Percentiles rank a stretch among this genome's conserved stretches.
Evolutionary conservation across 2,113 vertebrate genomes (phyloP).

Genomic region (Alligator mississippiensis): DNA sequence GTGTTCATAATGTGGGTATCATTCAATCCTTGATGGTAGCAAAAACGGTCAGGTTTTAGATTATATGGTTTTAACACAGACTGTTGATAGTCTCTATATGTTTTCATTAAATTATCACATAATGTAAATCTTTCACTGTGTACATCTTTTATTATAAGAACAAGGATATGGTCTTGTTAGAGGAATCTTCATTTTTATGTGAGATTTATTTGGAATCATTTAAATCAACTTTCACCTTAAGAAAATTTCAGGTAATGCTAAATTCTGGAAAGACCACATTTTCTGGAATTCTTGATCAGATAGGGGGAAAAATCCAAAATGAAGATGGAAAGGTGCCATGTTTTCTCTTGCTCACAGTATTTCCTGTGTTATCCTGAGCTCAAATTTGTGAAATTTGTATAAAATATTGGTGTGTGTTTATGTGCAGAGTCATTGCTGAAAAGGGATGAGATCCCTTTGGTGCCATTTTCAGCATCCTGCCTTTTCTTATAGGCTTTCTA

Average conservation of each 20-base stretch:
- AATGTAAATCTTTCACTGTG: background rate
- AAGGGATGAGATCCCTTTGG: constrained; percentile 40
- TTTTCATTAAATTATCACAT: background rate
- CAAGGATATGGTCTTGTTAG: rapidly evolving
- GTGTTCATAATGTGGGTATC: constrained; percentile 1
- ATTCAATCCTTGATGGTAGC: constrained; percentile 30
- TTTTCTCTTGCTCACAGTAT: background rate
- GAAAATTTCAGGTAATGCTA: background rate
- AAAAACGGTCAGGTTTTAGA: background rate
- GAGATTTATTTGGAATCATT: constrained; percentile 14
- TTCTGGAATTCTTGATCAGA: background rate
- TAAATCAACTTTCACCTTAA: constrained; percentile 22
- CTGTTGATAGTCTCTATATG: background rate
- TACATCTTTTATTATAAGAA: constrained; percentile 2
- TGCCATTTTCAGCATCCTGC: constrained; percentile 66
- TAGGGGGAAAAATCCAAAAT: constrained; percentile 20
- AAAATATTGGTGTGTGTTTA: constrained; percentile 51
- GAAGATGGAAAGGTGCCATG: background rate
- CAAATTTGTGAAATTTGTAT: constrained; percentile 54
- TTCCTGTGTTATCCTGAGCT: constrained; percentile 55
- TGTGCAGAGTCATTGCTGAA: constrained; percentile 66
- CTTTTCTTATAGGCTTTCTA: constrained; percentile 54
- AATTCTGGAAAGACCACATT: constrained; percentile 40
- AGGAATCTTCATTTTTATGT: constrained; percentile 26
- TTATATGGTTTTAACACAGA: background rate